Evolutionary conservation across 2,113 vertebrate genomes (phyloP), one percentile per base, ranked within the genome.

Genomic region (Sisor rabdophorus): DNA sequence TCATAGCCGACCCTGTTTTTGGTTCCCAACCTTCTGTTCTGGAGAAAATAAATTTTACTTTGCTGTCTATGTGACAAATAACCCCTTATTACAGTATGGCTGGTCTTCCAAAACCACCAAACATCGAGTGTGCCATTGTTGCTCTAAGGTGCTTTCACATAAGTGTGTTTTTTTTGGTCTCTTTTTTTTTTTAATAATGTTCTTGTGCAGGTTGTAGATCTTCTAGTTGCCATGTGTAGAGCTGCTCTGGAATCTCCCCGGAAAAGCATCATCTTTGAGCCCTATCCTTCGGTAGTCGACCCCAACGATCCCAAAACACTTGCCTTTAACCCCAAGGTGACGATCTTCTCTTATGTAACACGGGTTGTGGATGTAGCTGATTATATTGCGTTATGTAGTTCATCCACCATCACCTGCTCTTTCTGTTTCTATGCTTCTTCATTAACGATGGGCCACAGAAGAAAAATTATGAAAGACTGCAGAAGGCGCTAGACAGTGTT

Each of bases 241-340:
- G 96, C 97, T 15, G 97, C 97, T 68, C 90, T 99, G 11, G 97
- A 99, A 82, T 99, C 97, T 24, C 97, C 97, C 0, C 93, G 97
- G 77, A 99, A 99, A 80, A 98, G 97, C 89, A 99, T 99, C 88
- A 99, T 99, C 86, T 99, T 99, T 4, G 97, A 99, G 90, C 97
- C 97, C 76, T 99, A 99, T 79, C 97, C 97, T 1, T 99, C 97
- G 0, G 97, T 99, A 24, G 97, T 99, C 56, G 97, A 99, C 90
- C 97, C 97, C 79, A 98, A 93, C 1, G 97, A 99, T 85, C 97
- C 96, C 77, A 99, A 99, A 90, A 98, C 97, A 8, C 92, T 99
- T 75, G 97, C 97, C 86, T 99, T 99, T 88, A 99, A 99, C 83
- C 97, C 97, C 87, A 99, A 99, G 95, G 97, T 98, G 88, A 86